Evolutionary conservation across 2,888 invertebrate genomes (phyloP).

Genomic region (Heliothis peltigera): DNA sequence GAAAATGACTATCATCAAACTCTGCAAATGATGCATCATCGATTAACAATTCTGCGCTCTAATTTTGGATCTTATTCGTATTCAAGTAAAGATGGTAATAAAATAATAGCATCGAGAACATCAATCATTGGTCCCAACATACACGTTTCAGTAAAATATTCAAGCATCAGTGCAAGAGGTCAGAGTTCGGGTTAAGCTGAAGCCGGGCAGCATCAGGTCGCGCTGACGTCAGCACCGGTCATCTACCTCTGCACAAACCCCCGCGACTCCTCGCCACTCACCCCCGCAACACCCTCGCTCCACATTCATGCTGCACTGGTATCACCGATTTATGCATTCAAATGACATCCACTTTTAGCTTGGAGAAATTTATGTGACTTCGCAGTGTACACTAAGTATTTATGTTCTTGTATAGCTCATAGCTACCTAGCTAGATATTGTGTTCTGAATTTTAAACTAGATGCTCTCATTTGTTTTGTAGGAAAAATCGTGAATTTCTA

Average conservation of each 20-base stretch:
- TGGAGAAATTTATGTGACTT: slow-evolving; percentile 18
- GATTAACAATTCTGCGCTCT: slow-evolving; percentile 1
- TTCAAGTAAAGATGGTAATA: slow-evolving; percentile 17
- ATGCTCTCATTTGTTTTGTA: slow-evolving; percentile 12
- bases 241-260: slow-evolving; percentile 72
- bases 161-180: slow-evolving; percentile 73
- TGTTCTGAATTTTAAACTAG: slow-evolving; percentile 10
- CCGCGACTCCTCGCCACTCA: slow-evolving; percentile 66
- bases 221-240: slow-evolving; percentile 87
- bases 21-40: slow-evolving; percentile 1
- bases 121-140: slow-evolving; percentile 37
- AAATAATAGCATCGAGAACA: not conserved
- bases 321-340: slow-evolving; percentile 57
- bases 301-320: slow-evolving; percentile 72
- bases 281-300: slow-evolving; percentile 70
- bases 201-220: slow-evolving; percentile 90
- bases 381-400: not conserved
- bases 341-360: slow-evolving; percentile 41
- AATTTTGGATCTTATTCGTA: slow-evolving; percentile 16
- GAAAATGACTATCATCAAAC: slow-evolving; percentile 21
- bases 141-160: slow-evolving; percentile 61
- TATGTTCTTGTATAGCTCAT: not conserved
- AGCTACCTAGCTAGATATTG: not conserved
- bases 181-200: slow-evolving; percentile 85
- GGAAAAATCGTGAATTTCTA: slow-evolving; percentile 20